Conservation (phyloP, 1,140 invertebrate species). For the Bombus pyrosoma region DNA sequence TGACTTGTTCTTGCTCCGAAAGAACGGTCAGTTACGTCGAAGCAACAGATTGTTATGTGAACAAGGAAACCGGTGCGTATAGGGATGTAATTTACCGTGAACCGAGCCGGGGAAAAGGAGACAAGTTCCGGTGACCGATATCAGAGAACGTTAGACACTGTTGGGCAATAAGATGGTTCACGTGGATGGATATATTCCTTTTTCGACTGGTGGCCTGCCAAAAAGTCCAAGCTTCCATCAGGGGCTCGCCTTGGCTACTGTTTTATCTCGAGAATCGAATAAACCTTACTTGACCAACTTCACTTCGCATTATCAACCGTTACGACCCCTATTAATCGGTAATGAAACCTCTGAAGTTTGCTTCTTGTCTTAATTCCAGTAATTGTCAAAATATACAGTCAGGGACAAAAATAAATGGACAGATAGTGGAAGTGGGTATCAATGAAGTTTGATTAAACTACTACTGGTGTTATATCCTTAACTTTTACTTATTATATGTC, state of each 20-base stretch:
- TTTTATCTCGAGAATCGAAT: slow-evolving; percentile 71
- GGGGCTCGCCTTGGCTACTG: slow-evolving; percentile 89
- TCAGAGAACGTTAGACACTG: background rate
- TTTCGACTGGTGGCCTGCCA: slow-evolving; percentile 86
- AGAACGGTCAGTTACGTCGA: slow-evolving; percentile 50
- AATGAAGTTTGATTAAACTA: too few species aligned
- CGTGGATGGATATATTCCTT: slow-evolving; percentile 83
- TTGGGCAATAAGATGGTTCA: slow-evolving; percentile 79
- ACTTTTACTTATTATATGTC: too few species aligned
- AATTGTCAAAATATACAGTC: background rate
- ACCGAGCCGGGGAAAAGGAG: background rate
- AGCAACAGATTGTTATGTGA: slow-evolving; percentile 71
- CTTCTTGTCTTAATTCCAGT: background rate
- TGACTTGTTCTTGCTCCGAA: slow-evolving; percentile 9
- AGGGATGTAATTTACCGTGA: slow-evolving; percentile 26
- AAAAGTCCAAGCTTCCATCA: slow-evolving; percentile 93
- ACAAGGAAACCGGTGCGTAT: slow-evolving; percentile 35
- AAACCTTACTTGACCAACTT: slow-evolving; percentile 71
- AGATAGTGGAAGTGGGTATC: too few species aligned
- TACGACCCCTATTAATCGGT: slow-evolving; percentile 79
- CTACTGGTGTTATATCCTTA: too few species aligned
- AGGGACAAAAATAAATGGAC: too few species aligned
- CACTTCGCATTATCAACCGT: slow-evolving; percentile 77
- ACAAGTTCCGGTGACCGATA: background rate
- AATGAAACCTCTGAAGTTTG: slow-evolving; percentile 56